Conservation (phyloP, 2,113 vertebrate genomes). For the Macrotis lagotis region DNA sequence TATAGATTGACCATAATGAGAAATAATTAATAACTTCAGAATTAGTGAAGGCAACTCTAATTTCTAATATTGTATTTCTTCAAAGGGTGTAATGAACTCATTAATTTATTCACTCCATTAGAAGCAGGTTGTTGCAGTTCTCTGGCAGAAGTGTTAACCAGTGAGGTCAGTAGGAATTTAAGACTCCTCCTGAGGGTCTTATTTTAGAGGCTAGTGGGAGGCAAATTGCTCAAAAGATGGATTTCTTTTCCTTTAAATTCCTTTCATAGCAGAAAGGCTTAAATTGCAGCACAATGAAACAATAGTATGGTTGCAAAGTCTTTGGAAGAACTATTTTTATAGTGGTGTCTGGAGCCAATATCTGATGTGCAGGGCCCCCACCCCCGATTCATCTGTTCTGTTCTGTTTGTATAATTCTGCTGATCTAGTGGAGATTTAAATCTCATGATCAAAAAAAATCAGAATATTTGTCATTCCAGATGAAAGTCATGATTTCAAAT, state of each 20-base stretch:
- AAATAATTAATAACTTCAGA: constrained; percentile 48
- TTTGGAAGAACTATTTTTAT: constrained; percentile 71
- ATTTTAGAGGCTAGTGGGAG: constrained; percentile 43
- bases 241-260: constrained; percentile 57
- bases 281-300: constrained; percentile 52
- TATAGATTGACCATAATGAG: constrained; percentile 15
- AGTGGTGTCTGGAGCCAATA: constrained; percentile 59
- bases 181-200: constrained; percentile 44
- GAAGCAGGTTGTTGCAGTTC: constrained; percentile 17
- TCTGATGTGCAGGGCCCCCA: constrained; percentile 54
- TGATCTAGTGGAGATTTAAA: constrained; percentile 44
- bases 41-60: constrained; percentile 38
- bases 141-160: constrained; percentile 6
- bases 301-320: constrained; percentile 56
- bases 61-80: constrained; percentile 40
- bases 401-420: constrained; percentile 65
- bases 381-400: constrained; percentile 68
- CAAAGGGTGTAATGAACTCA: constrained; percentile 35
- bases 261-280: constrained; percentile 65
- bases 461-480: neutral
- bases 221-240: constrained; percentile 52
- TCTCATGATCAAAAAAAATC: constrained; percentile 9
- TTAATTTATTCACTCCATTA: constrained; percentile 57
- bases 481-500: neutral
- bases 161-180: constrained; percentile 18